Conservation (phyloP, 2,113 vertebrate genomes). For the Psettodes erumei region DNA sequence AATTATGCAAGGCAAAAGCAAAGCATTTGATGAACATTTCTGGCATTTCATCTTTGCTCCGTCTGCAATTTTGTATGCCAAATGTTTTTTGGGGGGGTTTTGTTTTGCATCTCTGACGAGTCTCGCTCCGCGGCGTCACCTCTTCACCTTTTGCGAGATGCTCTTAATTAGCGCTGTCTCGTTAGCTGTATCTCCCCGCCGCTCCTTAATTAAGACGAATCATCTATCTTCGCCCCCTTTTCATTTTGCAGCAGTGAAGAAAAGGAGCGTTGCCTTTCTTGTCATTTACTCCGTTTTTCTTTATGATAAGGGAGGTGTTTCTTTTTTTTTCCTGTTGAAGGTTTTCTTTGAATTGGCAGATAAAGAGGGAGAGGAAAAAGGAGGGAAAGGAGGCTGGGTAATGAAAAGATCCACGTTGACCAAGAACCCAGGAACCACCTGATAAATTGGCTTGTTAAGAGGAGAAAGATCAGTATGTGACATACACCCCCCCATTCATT, state of each 20-base stretch:
- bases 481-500: slow-evolving; percentile 67
- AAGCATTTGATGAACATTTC: slow-evolving; percentile 83
- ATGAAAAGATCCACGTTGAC: slow-evolving; percentile 68
- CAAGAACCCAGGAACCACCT: slow-evolving; percentile 72
- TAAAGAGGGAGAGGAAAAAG: slow-evolving; percentile 81
- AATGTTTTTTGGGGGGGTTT: no score
- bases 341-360: slow-evolving; percentile 91
- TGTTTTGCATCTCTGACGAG: slow-evolving; percentile 25
- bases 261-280: slow-evolving; percentile 78
- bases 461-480: slow-evolving; percentile 70
- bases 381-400: slow-evolving; percentile 72
- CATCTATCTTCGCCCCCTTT: slow-evolving; percentile 82
- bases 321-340: slow-evolving; percentile 83
- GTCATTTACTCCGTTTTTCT: slow-evolving; percentile 50
- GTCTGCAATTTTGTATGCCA: slow-evolving; percentile 43
- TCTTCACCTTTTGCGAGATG: slow-evolving; percentile 60
- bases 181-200: slow-evolving; percentile 72
- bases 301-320: slow-evolving; percentile 37
- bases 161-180: slow-evolving; percentile 83
- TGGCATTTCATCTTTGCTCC: slow-evolving; percentile 70
- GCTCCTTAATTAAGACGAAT: slow-evolving; percentile 87
- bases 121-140: slow-evolving; percentile 25
- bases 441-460: slow-evolving; percentile 79
- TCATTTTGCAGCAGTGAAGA: slow-evolving; percentile 83
- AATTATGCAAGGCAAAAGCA: slow-evolving; percentile 76